Conservation (phyloP, 2,797 vertebrate species). For the Lutjanus campechanus region DNA sequence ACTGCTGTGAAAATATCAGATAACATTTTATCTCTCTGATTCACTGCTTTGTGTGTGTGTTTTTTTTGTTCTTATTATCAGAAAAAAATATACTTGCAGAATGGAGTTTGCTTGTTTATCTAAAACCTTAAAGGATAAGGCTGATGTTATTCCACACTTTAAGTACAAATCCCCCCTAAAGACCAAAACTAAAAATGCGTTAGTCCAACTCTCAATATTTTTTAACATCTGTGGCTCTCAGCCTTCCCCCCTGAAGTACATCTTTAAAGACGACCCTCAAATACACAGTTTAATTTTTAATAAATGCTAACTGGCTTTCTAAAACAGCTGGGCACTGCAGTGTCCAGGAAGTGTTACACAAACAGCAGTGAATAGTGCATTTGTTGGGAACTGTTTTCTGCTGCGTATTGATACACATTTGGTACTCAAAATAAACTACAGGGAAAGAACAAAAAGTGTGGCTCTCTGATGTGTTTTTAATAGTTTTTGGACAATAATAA, state of each 20-base stretch:
- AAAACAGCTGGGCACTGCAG: constrained; percentile 3
- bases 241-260: not conserved
- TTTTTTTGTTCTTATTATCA: no score
- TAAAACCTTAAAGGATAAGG: not conserved
- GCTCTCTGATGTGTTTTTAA: not conserved
- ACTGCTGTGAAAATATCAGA: no score
- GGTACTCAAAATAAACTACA: not conserved
- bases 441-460: not conserved
- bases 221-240: not conserved
- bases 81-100: not conserved
- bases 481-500: not conserved
- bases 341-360: not conserved
- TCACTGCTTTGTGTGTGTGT: no score
- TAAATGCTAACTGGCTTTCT: not conserved
- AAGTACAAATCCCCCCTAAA: not conserved
- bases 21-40: no score
- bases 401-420: not conserved
- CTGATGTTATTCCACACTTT: not conserved
- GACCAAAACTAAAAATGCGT: not conserved
- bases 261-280: not conserved
- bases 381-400: not conserved
- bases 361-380: not conserved
- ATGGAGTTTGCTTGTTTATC: not conserved
- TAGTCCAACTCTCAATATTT: no score
- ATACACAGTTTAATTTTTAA: constrained; percentile 4